phyloP scores from a whole-genome alignment of 2,113 vertebrate genomes.

The Ellobius talpinus region DNA sequence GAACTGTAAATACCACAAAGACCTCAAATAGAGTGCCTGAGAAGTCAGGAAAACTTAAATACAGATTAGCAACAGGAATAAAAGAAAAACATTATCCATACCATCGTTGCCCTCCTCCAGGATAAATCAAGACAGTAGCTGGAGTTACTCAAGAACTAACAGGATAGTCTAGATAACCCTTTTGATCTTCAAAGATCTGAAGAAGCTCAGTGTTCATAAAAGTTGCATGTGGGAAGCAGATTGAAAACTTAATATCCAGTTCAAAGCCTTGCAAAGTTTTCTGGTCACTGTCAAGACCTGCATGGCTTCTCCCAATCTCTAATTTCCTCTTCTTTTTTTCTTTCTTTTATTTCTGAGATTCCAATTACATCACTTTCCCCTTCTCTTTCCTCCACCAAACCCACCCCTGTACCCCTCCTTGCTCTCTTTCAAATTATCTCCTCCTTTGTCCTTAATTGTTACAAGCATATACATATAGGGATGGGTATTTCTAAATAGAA shows the following conservation, averaged over 20 bases:
- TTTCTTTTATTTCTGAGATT: neutral
- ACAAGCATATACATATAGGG: neutral
- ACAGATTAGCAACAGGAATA: neutral
- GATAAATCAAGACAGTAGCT: slow-evolving; percentile 6
- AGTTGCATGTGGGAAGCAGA: too few relatives aligned
- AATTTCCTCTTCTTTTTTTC: neutral
- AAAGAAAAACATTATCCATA: neutral
- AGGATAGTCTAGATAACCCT: neutral
- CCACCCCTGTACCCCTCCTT: too few relatives aligned
- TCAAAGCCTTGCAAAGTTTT: neutral
- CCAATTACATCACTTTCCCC: neutral
- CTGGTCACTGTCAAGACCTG: neutral
- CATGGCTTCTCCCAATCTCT: neutral
- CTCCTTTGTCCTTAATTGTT: neutral
- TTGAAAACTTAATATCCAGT: neutral
- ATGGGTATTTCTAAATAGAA: neutral
- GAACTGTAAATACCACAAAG: slow-evolving; percentile 64
- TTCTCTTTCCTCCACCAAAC: neutral
- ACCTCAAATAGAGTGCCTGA: slow-evolving; percentile 53
- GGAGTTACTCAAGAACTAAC: slow-evolving; percentile 24
- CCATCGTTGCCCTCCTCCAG: neutral
- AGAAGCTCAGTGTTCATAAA: neutral
- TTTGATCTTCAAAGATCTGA: neutral
- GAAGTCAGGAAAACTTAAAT: slow-evolving; percentile 53
- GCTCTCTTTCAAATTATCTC: neutral